Evolutionary conservation across 2,888 invertebrate species (phyloP).

Genomic region (Chalcis sispes): DNA sequence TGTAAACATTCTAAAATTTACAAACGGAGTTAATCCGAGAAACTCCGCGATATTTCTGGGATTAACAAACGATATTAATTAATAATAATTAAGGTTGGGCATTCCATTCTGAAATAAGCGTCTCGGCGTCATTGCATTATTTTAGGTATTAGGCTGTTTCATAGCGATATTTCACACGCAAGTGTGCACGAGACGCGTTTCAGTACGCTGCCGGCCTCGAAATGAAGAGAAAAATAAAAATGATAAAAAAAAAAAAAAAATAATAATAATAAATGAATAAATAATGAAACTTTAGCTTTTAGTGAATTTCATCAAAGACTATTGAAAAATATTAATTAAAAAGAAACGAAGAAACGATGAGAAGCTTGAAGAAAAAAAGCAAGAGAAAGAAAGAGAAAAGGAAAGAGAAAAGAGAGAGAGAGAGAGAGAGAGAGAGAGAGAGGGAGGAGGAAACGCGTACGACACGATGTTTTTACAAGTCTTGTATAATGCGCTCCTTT

Average conservation of each 20-base stretch:
- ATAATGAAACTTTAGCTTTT: slow-evolving; percentile 37
- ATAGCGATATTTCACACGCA: slow-evolving; percentile 30
- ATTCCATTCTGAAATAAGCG: slow-evolving; percentile 32
- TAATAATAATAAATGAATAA: too few species aligned
- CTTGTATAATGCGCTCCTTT: slow-evolving; percentile 25
- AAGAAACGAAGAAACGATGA: neutral
- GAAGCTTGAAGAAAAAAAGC: neutral
- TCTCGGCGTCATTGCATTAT: slow-evolving; percentile 40
- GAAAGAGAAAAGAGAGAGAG: neutral
- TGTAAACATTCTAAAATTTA: slow-evolving; percentile 36
- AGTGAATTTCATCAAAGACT: slow-evolving; percentile 50
- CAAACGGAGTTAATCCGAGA: neutral
- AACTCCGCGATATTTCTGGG: neutral
- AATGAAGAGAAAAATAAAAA: slow-evolving; percentile 20
- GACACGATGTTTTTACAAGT: slow-evolving; percentile 28
- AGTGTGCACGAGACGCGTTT: slow-evolving; percentile 39
- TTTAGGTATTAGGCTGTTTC: slow-evolving; percentile 48
- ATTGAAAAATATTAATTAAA: neutral
- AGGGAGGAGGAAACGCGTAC: neutral
- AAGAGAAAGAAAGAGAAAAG: slow-evolving; percentile 9
- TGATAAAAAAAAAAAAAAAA: neutral
- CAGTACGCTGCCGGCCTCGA: slow-evolving; percentile 45
- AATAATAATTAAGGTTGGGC: slow-evolving; percentile 26
- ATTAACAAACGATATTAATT: neutral
- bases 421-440: slow-evolving; percentile 7